Conservation (phyloP, 1,140 invertebrate genomes). For the Cotesia glomerata region DNA sequence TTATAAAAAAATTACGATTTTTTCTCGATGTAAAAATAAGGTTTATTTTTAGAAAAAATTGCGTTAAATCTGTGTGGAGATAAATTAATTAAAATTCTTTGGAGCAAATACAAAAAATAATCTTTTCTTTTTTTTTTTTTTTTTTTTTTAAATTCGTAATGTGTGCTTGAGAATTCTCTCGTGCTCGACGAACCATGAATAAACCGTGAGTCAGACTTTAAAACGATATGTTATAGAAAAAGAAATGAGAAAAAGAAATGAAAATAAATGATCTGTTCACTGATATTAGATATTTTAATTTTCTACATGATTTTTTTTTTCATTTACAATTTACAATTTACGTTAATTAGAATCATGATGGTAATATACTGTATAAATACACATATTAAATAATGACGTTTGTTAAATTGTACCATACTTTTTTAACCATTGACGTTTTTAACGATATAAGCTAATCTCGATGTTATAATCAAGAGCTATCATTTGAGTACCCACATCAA, state of each 20-base stretch:
- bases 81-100: too few relatives aligned
- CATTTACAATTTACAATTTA: background rate
- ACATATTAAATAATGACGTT: too few relatives aligned
- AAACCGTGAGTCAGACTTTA: slow-evolving; percentile 2
- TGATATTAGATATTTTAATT: background rate
- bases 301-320: background rate
- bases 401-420: too few relatives aligned
- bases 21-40: too few relatives aligned
- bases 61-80: too few relatives aligned
- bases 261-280: background rate
- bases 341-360: background rate
- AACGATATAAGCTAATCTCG: too few relatives aligned
- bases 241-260: background rate
- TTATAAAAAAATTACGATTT: too few relatives aligned
- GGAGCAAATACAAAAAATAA: background rate
- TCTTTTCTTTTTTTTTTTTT: background rate
- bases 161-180: background rate
- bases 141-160: background rate
- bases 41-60: too few relatives aligned
- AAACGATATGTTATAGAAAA: background rate
- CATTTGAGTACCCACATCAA: too few relatives aligned
- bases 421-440: too few relatives aligned
- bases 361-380: background rate
- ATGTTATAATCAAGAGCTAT: too few relatives aligned
- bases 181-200: slow-evolving; percentile 1